A percentile compares a stretch with the other conserved stretches of the same genome.
These are phyloP conservation scores for Apamea crenata DNA, from an alignment of 2,888 invertebrate genomes.

Conservation along the genomic window DNA sequence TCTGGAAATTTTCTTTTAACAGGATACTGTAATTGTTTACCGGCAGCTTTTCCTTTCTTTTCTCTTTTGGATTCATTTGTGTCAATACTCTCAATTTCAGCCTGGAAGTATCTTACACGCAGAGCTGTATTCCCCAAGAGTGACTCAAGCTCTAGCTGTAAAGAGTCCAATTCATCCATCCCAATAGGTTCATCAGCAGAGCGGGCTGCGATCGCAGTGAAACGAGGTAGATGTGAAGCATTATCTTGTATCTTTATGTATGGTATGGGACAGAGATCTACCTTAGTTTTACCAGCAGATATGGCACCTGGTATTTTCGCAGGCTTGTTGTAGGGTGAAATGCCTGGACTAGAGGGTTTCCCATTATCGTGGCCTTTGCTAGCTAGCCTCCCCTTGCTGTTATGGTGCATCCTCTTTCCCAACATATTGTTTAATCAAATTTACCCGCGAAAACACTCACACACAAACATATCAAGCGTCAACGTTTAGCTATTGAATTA, in stretches of 20 bases:
- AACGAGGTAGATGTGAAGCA: conserved; percentile 92
- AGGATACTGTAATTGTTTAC: conserved; percentile 89
- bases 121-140: conserved; percentile 95
- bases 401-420: conserved; percentile 89
- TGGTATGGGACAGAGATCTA: conserved; percentile 90
- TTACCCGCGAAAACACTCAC: conserved; percentile 81
- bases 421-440: conserved; percentile 84
- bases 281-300: conserved; percentile 85
- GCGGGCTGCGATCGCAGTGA: conserved; percentile 92
- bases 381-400: conserved; percentile 87
- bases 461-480: conserved; percentile 68
- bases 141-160: conserved; percentile 97
- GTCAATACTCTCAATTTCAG: conserved; percentile 93
- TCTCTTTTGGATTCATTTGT: conserved; percentile 89
- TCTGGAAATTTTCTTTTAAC: conserved; percentile 90
- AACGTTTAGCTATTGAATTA: conserved; percentile 26
- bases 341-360: conserved; percentile 88
- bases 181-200: conserved; percentile 94
- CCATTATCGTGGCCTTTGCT: conserved; percentile 88
- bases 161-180: conserved; percentile 96
- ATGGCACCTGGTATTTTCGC: conserved; percentile 85
- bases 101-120: conserved; percentile 94
- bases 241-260: conserved; percentile 93
- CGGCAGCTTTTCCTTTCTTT: conserved; percentile 89
- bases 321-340: conserved; percentile 87